Conservation (phyloP, 53 echinoderm and acorn worm species). For the Crossaster papposus region DNA sequence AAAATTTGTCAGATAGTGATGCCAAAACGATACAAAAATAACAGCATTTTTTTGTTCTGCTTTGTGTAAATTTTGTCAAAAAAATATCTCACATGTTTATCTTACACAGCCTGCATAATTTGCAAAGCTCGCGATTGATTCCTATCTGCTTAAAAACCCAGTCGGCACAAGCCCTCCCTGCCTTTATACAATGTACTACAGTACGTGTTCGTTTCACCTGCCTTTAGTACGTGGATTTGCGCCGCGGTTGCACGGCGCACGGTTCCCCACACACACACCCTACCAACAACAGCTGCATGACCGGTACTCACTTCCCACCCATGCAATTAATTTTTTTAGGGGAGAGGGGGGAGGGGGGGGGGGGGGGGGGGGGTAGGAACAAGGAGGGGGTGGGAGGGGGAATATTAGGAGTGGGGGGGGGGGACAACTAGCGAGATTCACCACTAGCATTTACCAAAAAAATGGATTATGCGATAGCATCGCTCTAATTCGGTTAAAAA, state of each 20-base stretch:
- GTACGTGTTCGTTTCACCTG: neutral
- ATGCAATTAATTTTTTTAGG: neutral
- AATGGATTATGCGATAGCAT: neutral
- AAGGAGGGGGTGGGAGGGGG: neutral
- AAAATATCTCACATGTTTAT: no score
- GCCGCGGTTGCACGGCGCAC: neutral
- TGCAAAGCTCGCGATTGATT: no score
- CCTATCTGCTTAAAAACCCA: neutral
- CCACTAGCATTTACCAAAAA: neutral
- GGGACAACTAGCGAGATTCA: neutral
- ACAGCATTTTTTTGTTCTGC: no score
- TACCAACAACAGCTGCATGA: neutral
- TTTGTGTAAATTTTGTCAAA: no score
- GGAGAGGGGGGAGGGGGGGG: neutral
- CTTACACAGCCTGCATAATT: no score
- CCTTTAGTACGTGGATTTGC: neutral
- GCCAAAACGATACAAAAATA: no score
- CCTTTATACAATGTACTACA: neutral
- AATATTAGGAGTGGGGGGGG: neutral
- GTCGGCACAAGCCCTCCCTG: neutral
- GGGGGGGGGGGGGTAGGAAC: neutral
- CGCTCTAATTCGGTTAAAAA: no score
- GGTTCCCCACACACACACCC: neutral
- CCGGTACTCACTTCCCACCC: neutral
- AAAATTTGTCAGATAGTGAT: no score